Evolutionary conservation across 2,797 vertebrate species (phyloP).

Genomic region (Hirundo rustica): DNA sequence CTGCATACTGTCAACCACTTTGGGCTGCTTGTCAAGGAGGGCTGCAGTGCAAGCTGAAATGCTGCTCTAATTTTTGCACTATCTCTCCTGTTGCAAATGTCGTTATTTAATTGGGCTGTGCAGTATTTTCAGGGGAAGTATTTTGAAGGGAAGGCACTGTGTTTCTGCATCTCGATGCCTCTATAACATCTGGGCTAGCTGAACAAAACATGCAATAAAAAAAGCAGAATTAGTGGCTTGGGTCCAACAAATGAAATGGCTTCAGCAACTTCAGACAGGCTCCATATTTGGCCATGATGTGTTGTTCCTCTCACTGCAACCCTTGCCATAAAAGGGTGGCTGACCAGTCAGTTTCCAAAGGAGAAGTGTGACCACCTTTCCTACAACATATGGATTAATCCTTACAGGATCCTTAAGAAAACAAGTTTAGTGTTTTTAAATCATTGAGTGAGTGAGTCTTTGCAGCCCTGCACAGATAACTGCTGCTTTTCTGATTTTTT

Average conservation of each 20-base stretch:
- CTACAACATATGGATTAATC: background rate
- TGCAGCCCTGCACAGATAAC: constrained; percentile 8
- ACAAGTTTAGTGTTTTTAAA: constrained; percentile 1
- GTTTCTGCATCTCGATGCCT: constrained; percentile 44
- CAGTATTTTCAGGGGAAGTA: constrained; percentile 60
- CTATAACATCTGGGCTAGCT: constrained; percentile 51
- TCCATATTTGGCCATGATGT: constrained; percentile 63
- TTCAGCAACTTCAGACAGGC: constrained; percentile 1
- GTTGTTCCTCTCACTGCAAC: constrained; percentile 12
- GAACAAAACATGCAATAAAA: constrained; percentile 20
- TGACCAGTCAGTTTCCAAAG: constrained; percentile 52
- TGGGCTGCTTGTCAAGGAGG: constrained; percentile 56
- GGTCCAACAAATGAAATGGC: constrained; percentile 11
- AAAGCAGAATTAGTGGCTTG: constrained; percentile 41
- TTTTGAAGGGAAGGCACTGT: constrained; percentile 54
- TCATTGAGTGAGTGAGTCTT: background rate
- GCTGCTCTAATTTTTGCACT: constrained; percentile 63
- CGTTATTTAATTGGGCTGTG: constrained; percentile 70
- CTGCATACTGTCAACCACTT: constrained; percentile 43
- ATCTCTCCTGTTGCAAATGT: constrained; percentile 53
- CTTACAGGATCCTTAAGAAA: background rate
- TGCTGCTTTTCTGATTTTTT: background rate
- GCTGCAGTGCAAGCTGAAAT: constrained; percentile 26
- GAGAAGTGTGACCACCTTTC: constrained; percentile 9
- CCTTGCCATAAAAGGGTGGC: constrained; percentile 29